Percentiles rank a stretch among this genome's conserved stretches.
Conservation (phyloP, 2,113 vertebrate genomes). For the Regulus satrapa region DNA sequence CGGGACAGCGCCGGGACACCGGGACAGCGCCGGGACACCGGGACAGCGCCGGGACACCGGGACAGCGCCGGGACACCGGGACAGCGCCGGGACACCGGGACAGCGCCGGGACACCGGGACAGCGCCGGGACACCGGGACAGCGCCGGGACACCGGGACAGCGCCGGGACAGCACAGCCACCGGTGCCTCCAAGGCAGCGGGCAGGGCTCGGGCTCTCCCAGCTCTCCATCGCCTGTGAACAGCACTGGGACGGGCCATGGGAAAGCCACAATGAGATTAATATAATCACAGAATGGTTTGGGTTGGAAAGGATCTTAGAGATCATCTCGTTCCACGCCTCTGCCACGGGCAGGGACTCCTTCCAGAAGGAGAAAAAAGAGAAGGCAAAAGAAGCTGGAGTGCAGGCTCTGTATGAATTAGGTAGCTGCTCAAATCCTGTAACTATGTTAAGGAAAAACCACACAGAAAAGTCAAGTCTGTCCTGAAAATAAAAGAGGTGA, state of each 20-base stretch:
- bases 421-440: not conserved
- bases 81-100: too few relatives aligned
- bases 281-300: rapidly evolving
- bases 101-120: not conserved
- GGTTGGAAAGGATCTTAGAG: not conserved
- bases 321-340: not conserved
- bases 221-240: rapidly evolving
- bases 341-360: not conserved
- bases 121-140: not conserved
- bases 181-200: not conserved
- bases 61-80: too few relatives aligned
- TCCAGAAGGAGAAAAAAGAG: not conserved
- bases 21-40: too few relatives aligned
- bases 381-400: not conserved
- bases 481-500: not conserved
- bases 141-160: too few relatives aligned
- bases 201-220: not conserved
- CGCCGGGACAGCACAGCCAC: not conserved
- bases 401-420: not conserved
- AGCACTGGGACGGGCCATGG: rapidly evolving
- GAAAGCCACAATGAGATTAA: not conserved
- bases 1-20: not conserved
- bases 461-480: not conserved
- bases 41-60: not conserved
- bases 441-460: not conserved